Percentiles rank a stretch among this genome's conserved stretches.
Conservation (phyloP, 2,888 invertebrate species). For the Lordiphosa andalusiaca region DNA sequence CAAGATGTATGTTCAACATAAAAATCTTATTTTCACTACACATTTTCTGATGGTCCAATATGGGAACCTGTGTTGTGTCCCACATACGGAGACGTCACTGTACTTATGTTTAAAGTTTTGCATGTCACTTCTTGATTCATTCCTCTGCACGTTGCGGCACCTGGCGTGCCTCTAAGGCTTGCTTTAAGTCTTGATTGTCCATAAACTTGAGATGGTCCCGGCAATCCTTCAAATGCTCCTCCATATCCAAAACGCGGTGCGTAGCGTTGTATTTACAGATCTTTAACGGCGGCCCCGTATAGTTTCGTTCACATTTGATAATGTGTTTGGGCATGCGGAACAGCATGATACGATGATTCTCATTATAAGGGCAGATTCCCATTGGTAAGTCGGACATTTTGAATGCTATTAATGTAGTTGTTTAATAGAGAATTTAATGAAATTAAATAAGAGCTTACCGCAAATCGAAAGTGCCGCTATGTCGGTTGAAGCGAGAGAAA, state of each 20-base stretch:
- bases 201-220: conserved; percentile 54
- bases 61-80: too few species aligned
- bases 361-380: conserved; percentile 52
- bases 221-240: conserved; percentile 67
- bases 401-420: not conserved
- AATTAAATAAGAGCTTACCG: not conserved
- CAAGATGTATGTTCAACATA: too few species aligned
- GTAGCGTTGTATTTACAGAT: conserved; percentile 78
- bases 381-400: conserved; percentile 34
- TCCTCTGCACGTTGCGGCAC: conserved; percentile 6
- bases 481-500: not conserved
- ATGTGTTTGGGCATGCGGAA: conserved; percentile 53
- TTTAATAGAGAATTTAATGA: not conserved
- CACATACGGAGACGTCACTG: too few species aligned
- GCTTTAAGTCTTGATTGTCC: conserved; percentile 35
- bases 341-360: conserved; percentile 36
- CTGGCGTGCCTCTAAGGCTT: conserved; percentile 30
- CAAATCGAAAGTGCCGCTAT: conserved; percentile 3
- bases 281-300: conserved; percentile 63
- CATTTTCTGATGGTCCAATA: too few species aligned
- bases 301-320: conserved; percentile 45
- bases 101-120: too few species aligned
- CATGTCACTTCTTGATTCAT: not conserved
- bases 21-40: too few species aligned
- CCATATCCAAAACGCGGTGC: conserved; percentile 72